Base-by-base conservation (phyloP, 2,113 vertebrate species). In the Prionailurus bengalensis region DNA sequence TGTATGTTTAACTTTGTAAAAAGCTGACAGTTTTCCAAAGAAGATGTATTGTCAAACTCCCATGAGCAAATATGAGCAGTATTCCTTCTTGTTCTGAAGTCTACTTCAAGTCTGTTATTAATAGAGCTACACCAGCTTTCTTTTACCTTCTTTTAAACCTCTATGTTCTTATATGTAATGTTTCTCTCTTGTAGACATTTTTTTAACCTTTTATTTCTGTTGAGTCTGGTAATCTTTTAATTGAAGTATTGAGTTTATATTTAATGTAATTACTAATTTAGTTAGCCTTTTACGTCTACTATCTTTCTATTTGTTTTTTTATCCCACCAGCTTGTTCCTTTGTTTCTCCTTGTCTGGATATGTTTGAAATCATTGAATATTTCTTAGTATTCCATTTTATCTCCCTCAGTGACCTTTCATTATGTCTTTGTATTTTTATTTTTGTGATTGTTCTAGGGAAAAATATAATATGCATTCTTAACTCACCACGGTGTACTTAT, bases 191-290 rank as follows among this genome's bases (percentile, higher is more conserved):
- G 3, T 14, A 61, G 58, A 33, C 8, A 74, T 74, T 74, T 31
- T 36, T 83, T 89, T 89, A 36, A 89, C 19, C 1, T 63, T 89
- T 73, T 82, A 74, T 68, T 95, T 95, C 81, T 73, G 23, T 92
- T 15, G 33, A 45, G 15, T 65, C 5, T 81, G 53, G 53, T 53
- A 63, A 73, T 86, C 33, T 90, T 27, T 21, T 51, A 79, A 53
- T 71, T 95, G 29, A 33, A 53, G 17, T 33, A 21, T 31, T 71
- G 73, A 29, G 23, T n/a, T 12, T 76, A 76, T 66, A 83, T 58
- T 65, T 82, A 83, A 48, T 33, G 36, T 73, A 19, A 70, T 68
- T 55, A 61, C 68, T 78, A 87, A 76, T 83, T 82, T 78, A 42
- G 61, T 42, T 92, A 33, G 11, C 9, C 51, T 73, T 90, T n/a